phyloP scores from a whole-genome alignment of 30 jellyfish, hydroid and myxozoan genomes.

The Catostylus mosaicus region DNA sequence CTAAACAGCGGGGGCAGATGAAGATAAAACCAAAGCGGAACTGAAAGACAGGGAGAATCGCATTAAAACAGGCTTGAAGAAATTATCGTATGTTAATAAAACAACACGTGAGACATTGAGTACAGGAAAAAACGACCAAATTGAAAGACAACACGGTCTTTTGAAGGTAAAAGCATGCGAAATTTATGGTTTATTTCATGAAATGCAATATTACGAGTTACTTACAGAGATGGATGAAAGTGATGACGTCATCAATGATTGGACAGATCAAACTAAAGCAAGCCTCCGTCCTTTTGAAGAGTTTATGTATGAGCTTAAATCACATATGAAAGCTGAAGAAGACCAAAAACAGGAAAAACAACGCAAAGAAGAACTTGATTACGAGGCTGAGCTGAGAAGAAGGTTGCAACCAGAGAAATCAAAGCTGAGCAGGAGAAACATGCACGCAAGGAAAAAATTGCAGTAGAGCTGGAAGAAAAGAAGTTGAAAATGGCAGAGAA shows the following conservation, averaged over 20 bases:
- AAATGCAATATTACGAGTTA: constrained; percentile 46
- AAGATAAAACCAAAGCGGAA: constrained; percentile 3
- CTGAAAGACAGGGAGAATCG: constrained; percentile 6
- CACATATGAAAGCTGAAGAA: constrained; percentile 43
- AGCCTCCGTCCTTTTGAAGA: constrained; percentile 30
- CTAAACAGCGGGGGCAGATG: not conserved
- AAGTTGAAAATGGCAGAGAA: no score
- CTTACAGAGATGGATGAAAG: constrained; percentile 31
- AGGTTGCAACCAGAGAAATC: constrained; percentile 33
- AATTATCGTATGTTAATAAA: constrained; percentile 37
- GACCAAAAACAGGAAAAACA: not conserved
- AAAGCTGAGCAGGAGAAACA: constrained; percentile 38
- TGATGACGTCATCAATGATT: constrained; percentile 22
- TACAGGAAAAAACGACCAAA: constrained; percentile 6
- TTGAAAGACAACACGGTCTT: constrained; percentile 31
- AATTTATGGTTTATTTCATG: constrained; percentile 43
- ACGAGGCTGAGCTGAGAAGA: constrained; percentile 46
- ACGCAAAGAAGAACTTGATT: constrained; percentile 35
- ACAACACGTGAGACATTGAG: constrained; percentile 9
- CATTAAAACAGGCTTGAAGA: constrained; percentile 26
- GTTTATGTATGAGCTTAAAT: constrained; percentile 3
- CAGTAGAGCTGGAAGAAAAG: no score
- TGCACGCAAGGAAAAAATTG: no score
- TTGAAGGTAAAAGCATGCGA: constrained; percentile 36
- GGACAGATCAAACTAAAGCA: constrained; percentile 33